Base-by-base conservation (phyloP, 2,888 invertebrate species). In the Rhingia campestris region DNA sequence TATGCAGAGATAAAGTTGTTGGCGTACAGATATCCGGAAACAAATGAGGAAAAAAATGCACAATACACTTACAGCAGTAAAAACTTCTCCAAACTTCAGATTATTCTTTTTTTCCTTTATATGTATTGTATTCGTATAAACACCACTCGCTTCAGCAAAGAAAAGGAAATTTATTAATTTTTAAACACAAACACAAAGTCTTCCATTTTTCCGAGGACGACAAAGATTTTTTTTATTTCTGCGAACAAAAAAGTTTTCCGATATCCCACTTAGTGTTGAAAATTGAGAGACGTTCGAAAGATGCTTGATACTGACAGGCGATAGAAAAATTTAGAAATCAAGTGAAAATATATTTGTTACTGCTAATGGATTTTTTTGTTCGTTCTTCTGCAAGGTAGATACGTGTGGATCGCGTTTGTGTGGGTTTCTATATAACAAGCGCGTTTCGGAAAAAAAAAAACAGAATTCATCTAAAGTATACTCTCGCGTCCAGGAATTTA, bases 1-100 rank as follows among this genome's bases (percentile, higher is more conserved):
- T 82, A 82, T 79, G 82, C 82, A 79, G 82, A 82, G 82, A 82
- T 82, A 82, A 69, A 73, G 74, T 59, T 79, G 67, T 82, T 82
- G 82, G 73, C 66, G 72, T 66, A 77, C 41, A 47, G 10, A 77
- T 45, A 72, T 72, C 30, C 70, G 61, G 53, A 53, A 45, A 49
- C 49, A 49, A 10, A 49, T 7, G 30, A 53, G 47, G 30, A 51
- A 58, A 56, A 70, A 66, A 72, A 77, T 73, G 51, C 67, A 82
- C 61, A 82, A 73, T 79, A 82, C 82, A 82, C 82, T 82, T 82
- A 82, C 82, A 74, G 79, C 73, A 79, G 59, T 76, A 54, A 70
- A 72, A 76, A 74, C 47, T 79, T 69, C 69, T 82, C 82, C 82
- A 64, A 82, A 82, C 54, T 74, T 67, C 59, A 51, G 54, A 73